Evolutionary conservation across 2,113 vertebrate species (phyloP).

Genomic region (human (Homo sapiens)): GRCh38 chr6:36540001-36540500

Average conservation of each 20-base stretch:
- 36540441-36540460: not conserved
- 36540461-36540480: not conserved
- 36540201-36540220: slow-evolving; percentile 86
- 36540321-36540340: not conserved
- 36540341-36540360: not conserved
- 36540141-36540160: slow-evolving; percentile 99
- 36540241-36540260: not conserved
- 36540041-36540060: slow-evolving; percentile 6
- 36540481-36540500: not conserved
- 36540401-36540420: not conserved
- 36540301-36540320: slow-evolving; percentile 21
- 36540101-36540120: slow-evolving; percentile 99
- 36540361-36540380: slow-evolving; percentile 7
- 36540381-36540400: not conserved
- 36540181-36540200: slow-evolving; percentile 97
- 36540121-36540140: slow-evolving; percentile 98
- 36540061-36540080: slow-evolving; percentile 93
- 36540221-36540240: not conserved
- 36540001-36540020: not conserved
- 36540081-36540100: slow-evolving; percentile 97
- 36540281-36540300: not conserved
- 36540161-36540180: slow-evolving; percentile 97
- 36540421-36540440: not conserved
- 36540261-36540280: not conserved
- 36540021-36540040: not conserved